Base-by-base conservation (phyloP, 2,113 vertebrate genomes). In the Girardinichthys multiradiatus region DNA sequence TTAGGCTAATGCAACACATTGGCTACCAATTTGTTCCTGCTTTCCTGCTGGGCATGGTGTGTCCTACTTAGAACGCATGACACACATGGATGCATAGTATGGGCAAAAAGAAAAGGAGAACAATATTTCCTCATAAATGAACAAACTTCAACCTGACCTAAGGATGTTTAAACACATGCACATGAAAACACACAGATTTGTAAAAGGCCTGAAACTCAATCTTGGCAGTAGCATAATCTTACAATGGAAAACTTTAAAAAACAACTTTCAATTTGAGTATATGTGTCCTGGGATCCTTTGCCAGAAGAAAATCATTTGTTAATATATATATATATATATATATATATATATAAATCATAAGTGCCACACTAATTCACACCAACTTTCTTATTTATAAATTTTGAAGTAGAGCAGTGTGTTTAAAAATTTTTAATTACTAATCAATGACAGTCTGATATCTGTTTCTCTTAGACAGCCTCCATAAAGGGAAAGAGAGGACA, bases 51-150 rank as follows among this genome's bases (percentile, higher is more conserved):
- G 90, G 79, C 70, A 76, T 85, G 45, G 39, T 67, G 61, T 88
- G 86, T 79, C 83, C 81, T 88, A 88, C 74, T 87, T 88, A 77
- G 85, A 87, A 85, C 75, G 79, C 79, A 80, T 76, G 77, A 82
- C 70, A 82, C 86, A 80, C 68, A 76, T 61, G 76, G 68, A 77
- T 83, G 39, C 58, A 39, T 61, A 89, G 80, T 59, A 76, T 45
- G 81, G 75, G 70, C 57, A 42, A 70, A 64, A 70, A 64, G 58
- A 79, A 79, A 81, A 59, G 29, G 9, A 71, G 24, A n/a, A 27
- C 26, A 13, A 60, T n/a, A n/a, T 19, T 62, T 35, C 6, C 10
- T 63, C 21, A 27, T 63, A 9, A 13, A 8, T 42, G 6, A 27
- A 14, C n/a, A 64, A 64, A 64, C 14, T 24, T 39, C n/a, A 42